Conservation (phyloP, 2,888 invertebrate genomes). For the Smittia sp. region DNA sequence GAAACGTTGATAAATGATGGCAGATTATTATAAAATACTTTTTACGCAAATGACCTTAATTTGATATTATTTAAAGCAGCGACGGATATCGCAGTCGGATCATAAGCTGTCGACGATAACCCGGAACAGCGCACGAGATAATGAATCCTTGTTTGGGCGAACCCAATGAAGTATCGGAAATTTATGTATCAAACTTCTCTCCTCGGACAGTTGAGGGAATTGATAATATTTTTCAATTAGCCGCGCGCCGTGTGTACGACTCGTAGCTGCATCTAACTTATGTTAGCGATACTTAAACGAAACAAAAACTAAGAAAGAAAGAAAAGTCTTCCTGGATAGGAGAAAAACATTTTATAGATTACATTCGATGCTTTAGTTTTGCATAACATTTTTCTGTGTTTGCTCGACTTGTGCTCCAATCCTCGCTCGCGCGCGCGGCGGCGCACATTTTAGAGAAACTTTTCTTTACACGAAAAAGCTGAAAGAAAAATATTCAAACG, state of each 20-base stretch:
- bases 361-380: constrained; percentile 29
- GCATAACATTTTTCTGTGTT: constrained; percentile 31
- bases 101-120: not conserved
- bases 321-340: constrained; percentile 32
- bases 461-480: constrained; percentile 15
- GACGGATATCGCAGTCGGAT: not conserved
- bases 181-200: not conserved
- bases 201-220: not conserved
- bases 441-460: constrained; percentile 14
- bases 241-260: not conserved
- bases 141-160: not conserved
- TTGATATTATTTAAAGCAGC: constrained; percentile 18
- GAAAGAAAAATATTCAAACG: constrained; percentile 13
- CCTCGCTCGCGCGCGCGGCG: not conserved
- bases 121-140: not conserved
- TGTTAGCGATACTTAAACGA: not conserved
- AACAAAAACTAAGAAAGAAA: not conserved
- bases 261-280: not conserved
- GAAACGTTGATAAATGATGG: constrained; percentile 41
- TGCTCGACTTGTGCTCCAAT: not conserved
- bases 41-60: constrained; percentile 39
- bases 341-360: constrained; percentile 34
- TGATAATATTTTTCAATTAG: constrained; percentile 37
- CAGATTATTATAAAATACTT: constrained; percentile 34
- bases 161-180: too few species aligned